Conservation (phyloP, 2,888 invertebrate species). For the Mystacides longicornis region DNA sequence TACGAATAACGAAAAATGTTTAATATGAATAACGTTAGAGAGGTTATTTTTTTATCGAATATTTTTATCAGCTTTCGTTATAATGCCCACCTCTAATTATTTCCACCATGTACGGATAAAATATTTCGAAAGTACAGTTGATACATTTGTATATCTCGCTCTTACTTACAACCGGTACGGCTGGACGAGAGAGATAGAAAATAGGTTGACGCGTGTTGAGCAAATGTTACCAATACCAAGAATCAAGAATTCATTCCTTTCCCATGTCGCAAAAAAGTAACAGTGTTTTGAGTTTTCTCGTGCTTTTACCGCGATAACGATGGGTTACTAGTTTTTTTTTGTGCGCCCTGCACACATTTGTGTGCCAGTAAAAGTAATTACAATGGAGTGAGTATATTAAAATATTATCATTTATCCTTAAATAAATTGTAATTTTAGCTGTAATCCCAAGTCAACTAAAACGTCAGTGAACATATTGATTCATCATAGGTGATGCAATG, state of each 20-base stretch:
- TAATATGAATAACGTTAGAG: too few species aligned
- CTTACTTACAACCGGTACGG: neutral
- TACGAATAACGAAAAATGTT: too few species aligned
- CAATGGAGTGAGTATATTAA: constrained; percentile 66
- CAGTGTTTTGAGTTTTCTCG: constrained; percentile 38
- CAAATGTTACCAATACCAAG: neutral
- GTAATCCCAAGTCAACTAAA: neutral
- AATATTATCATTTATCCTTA: constrained; percentile 17
- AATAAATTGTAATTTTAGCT: neutral
- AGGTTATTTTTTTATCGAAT: too few species aligned
- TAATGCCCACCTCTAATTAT: too few species aligned
- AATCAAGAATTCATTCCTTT: constrained; percentile 13
- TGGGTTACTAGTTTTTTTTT: constrained; percentile 65
- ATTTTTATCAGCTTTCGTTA: too few species aligned
- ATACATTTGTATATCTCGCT: neutral
- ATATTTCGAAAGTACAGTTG: neutral
- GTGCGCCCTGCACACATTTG: constrained; percentile 58
- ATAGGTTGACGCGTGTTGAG: neutral
- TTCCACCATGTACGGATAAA: too few species aligned
- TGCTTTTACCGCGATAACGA: constrained; percentile 53
- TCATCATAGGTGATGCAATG: constrained; percentile 24
- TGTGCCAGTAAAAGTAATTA: constrained; percentile 57
- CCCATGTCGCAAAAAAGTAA: constrained; percentile 18
- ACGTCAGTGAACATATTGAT: constrained; percentile 17
- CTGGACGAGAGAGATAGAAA: neutral